Base-by-base conservation (phyloP, 2,797 vertebrate species). In the Cirrhinus mrigala region DNA sequence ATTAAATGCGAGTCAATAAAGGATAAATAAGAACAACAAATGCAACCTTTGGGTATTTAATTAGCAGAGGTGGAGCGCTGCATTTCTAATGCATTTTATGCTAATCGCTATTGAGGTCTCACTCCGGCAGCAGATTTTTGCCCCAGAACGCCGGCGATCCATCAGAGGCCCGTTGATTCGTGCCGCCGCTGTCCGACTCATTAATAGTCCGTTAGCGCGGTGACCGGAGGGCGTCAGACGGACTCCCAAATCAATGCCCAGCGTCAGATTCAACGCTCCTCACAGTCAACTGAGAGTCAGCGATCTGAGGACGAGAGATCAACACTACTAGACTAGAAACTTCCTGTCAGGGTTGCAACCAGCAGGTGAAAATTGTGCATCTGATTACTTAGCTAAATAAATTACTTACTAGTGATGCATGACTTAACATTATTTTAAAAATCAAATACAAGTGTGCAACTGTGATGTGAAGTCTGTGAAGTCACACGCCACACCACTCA, bases 191-290 rank as follows among this genome's bases (percentile, higher is more conserved):
- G 91, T 91, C 93, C 90, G 93, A 92, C 91, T 94, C 96, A 95
- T 96, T 96, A 96, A 96, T 95, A 96, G 96, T 92, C 95, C 94
- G 92, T 88, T 91, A 93, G 92, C 93, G 93, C 90, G 82, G 89
- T 86, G 90, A 68, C 83, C 77, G 18, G 24, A 82, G 88, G 89
- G 88, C 76, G 87, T 85, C 87, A 86, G 78, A 81, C 27, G 66
- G 56, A 87, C 88, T 87, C 82, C 66, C 88, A 92, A 93, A 96
- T 93, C 94, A 95, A 94, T 94, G 87, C 83, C 82, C 93, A 91
- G 90, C 52, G 91, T 88, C 5, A 1, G 22, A 90, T 80, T 54
- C 88, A 92, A 86, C 92, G 90, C 88, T 92, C 91, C 88, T 87
- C 87, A 78, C 73, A 89, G 91, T 91, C 85, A 90, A 87, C 91